Base-by-base conservation (phyloP, 2,888 invertebrate genomes). In the Dryococelus australis region DNA sequence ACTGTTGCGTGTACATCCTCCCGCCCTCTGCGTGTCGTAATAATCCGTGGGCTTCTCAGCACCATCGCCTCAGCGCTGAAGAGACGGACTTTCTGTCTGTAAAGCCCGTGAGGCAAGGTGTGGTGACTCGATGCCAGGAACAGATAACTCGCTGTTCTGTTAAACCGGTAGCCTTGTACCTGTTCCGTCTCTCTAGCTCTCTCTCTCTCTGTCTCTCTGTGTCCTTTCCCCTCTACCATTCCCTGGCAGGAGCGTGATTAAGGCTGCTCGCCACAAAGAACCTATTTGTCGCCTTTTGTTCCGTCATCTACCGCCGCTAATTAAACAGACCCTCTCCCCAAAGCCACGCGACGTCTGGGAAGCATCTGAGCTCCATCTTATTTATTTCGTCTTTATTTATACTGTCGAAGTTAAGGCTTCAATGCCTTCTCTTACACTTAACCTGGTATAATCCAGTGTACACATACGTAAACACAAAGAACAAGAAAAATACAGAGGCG, bases 161-260 rank as follows among this genome's bases (percentile, higher is more conserved):
- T 65, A 65, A 65, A 65, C 65, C 65, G 65, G 65, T 65, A 65
- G 65, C 65, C 65, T 65, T 65, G 65, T 65, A 65, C 65, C 65
- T 24, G 65, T 65, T 65, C 65, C 65, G 16, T 65, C 65, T 24
- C 5, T 65, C 65, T 51, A 8, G 8, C 51, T 51, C 51, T 51
- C 51, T 51, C 13, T 13, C 13, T n/a, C n/a, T n/a, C n/a, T n/a
- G n/a, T 65, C 65, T 65, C 65, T 65, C 65, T 13, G 24, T 24
- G 8, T 6, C 24, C 65, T 13, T 20, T 6, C 65, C 65, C 6
- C 65, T 13, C 5, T 65, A n/a, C n/a, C n/a, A n/a, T n/a, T n/a
- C n/a, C 65, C 65, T 16, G 10, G 13, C 65, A 13, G 5, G 13
- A 16, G 65, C 5, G 16, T 65, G 65, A 65, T 65, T 65, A 65